Evolutionary conservation across 2,797 vertebrate species (phyloP).

Genomic region (Varecia variegata): DNA sequence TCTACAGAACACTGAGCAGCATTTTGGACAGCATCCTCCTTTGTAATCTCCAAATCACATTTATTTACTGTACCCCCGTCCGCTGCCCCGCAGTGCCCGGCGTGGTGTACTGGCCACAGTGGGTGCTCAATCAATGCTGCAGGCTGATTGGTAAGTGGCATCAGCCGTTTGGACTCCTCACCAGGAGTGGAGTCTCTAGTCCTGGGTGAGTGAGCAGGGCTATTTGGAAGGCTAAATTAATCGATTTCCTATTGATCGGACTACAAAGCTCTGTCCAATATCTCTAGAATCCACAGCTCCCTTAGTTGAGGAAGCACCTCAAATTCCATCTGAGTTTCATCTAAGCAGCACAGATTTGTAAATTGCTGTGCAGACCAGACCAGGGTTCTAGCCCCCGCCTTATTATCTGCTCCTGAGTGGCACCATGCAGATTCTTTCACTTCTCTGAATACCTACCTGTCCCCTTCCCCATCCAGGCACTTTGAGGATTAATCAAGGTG

Average conservation of each 20-base stretch:
- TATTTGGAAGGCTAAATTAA: conserved; percentile 70
- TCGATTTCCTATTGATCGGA: conserved; percentile 59
- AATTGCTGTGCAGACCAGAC: background rate
- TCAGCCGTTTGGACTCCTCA: conserved; percentile 42
- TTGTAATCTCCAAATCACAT: background rate
- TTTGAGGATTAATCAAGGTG: background rate
- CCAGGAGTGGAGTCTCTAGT: background rate
- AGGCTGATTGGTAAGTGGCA: conserved; percentile 26
- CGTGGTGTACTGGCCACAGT: conserved; percentile 23
- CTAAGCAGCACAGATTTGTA: background rate
- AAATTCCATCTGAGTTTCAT: conserved; percentile 31
- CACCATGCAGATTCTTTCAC: background rate
- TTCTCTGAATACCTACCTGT: background rate
- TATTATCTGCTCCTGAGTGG: background rate
- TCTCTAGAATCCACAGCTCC: conserved; percentile 24
- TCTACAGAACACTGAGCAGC: background rate
- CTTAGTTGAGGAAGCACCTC: background rate
- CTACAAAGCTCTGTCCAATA: conserved; percentile 36
- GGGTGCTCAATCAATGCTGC: conserved; percentile 35
- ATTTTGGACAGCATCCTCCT: background rate
- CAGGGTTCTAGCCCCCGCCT: background rate
- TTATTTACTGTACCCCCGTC: background rate
- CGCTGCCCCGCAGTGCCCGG: background rate
- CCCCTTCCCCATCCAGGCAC: background rate
- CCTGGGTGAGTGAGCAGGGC: conserved; percentile 34